Base-by-base conservation (phyloP, 2,797 vertebrate genomes). In the Etheostoma nigrum region DNA sequence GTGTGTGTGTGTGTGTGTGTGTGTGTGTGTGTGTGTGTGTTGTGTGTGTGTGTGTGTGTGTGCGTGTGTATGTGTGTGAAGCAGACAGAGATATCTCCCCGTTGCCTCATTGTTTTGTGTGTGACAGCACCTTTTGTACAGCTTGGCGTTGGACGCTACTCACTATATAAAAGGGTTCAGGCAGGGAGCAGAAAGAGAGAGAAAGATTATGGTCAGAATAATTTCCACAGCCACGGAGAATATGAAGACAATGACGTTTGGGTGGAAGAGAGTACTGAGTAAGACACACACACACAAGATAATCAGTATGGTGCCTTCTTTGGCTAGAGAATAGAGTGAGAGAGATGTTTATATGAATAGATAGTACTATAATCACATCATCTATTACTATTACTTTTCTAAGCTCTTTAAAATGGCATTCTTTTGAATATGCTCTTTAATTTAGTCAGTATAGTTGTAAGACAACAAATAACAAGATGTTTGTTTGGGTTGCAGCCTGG, bases 71-170 rank as follows among this genome's bases (percentile, higher is more conserved):
- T 14, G 54, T 64, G 73, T 73, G 72, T 69, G 57, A 78, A 57
- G 70, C 47, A 64, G 88, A 92, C 79, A 92, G 88, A 93, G 92
- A 92, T 88, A 86, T 93, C 85, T 89, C 82, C 74, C 84, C 60
- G 48, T 79, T 14, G 33, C 36, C 54, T 64, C 73, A 79, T 86
- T 89, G 85, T 88, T 78, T 77, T 45, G 69, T 58, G 63, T 78
- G 53, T 74, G 85, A 91, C 89, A 88, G 79, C 65, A 76, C 40
- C 89, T 89, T 91, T 93, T 93, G 90, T 92, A 25, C 4, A 8
- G 15, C 30, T 69, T 78, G 82, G 91, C 92, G 86, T 93, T 82
- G 73, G 89, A 93, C 86, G 92, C 91, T 81, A 83, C 78, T 79
- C 72, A 27, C 61, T 21, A 48, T 45, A 89, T 76, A 82, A 86